phyloP scores from a whole-genome alignment of 2,113 vertebrate genomes.

The Anguilla japonica region DNA sequence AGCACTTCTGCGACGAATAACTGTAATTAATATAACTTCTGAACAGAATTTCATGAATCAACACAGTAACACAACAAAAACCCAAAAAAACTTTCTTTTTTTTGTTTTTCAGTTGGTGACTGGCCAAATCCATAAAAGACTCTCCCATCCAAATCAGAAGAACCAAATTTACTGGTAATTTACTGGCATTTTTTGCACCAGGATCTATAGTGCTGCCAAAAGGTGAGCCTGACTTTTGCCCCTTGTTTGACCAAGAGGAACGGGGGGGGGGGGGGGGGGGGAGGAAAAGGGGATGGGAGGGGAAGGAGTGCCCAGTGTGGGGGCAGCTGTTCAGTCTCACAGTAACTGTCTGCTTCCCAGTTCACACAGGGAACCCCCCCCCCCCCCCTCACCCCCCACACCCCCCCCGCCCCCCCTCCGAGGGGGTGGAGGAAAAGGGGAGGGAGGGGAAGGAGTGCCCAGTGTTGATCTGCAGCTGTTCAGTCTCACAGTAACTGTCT shows the following conservation, averaged over 20 bases:
- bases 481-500: background rate
- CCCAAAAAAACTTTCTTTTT: too few relatives aligned
- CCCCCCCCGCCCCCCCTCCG: conserved; percentile 32
- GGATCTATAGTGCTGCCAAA: conserved; percentile 31
- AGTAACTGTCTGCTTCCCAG: background rate
- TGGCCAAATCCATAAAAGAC: too few relatives aligned
- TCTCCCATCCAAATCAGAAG: background rate
- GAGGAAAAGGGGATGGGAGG: background rate
- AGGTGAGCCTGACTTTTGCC: conserved; percentile 47
- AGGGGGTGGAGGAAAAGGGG: background rate
- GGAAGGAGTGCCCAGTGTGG: background rate
- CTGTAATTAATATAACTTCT: background rate
- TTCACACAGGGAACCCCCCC: conserved; percentile 54
- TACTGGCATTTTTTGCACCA: background rate
- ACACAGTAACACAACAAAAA: background rate
- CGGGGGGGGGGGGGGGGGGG: background rate
- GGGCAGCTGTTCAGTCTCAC: background rate
- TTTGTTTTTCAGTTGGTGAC: too few relatives aligned
- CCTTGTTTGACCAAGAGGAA: conserved; percentile 44
- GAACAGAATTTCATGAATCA: background rate
- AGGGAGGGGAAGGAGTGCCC: background rate
- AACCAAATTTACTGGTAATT: background rate
- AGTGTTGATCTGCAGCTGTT: background rate
- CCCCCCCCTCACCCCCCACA: conserved; percentile 47
- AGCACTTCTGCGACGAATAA: background rate